phyloP scores from a whole-genome alignment of 2,888 invertebrate genomes.

The Amitus sp. region DNA sequence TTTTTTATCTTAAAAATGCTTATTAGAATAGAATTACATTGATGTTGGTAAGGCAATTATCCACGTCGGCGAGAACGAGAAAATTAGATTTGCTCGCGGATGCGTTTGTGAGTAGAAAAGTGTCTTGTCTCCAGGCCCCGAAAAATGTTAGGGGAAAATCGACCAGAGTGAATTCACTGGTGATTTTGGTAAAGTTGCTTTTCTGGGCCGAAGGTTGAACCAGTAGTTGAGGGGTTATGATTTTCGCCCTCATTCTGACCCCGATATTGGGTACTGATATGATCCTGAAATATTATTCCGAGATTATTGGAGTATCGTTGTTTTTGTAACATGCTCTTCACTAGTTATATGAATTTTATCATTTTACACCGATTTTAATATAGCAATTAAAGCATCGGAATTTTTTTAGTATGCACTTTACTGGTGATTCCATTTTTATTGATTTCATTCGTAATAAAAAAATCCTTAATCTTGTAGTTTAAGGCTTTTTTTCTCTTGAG shows the following conservation, averaged over 20 bases:
- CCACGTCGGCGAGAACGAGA: constrained; percentile 59
- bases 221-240: constrained; percentile 60
- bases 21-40: constrained; percentile 44
- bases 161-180: constrained; percentile 62
- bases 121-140: constrained; percentile 57
- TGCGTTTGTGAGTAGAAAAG: constrained; percentile 62
- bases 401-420: too few relatives aligned
- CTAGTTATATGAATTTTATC: too few relatives aligned
- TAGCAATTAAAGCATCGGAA: too few relatives aligned
- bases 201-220: constrained; percentile 61
- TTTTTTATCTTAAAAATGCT: constrained; percentile 3
- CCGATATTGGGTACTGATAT: constrained; percentile 49
- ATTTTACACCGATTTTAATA: too few relatives aligned
- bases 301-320: too few relatives aligned
- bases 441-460: too few relatives aligned
- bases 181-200: constrained; percentile 47
- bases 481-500: too few relatives aligned
- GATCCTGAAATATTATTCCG: constrained; percentile 41
- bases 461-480: too few relatives aligned
- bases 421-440: too few relatives aligned
- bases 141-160: constrained; percentile 64
- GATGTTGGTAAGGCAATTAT: constrained; percentile 52
- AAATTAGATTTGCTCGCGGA: constrained; percentile 63
- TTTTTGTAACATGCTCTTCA: too few relatives aligned
- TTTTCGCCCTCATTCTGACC: constrained; percentile 41